A percentile compares a stretch with the other conserved stretches of the same genome.
Evolutionary conservation across 2,888 invertebrate species (phyloP).

Genomic region (Nephrocerus scutellatus): DNA sequence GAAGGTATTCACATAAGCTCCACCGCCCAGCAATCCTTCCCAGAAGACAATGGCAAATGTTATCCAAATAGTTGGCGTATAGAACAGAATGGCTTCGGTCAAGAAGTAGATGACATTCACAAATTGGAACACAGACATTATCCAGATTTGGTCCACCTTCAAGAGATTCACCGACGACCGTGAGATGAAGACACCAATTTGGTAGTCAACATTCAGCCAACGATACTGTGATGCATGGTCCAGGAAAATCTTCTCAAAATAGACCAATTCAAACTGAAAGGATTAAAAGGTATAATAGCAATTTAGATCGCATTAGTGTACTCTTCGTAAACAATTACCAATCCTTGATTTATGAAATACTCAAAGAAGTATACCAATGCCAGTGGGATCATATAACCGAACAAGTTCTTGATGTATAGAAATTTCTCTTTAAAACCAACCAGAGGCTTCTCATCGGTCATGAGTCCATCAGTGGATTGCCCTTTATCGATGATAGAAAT

Average conservation of each 20-base stretch:
- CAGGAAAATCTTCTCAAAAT: slow-evolving; percentile 56
- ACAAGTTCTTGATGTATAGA: slow-evolving; percentile 49
- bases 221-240: slow-evolving; percentile 58
- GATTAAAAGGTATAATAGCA: too few species aligned
- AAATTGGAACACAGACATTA: slow-evolving; percentile 60
- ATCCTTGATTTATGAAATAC: slow-evolving; percentile 76
- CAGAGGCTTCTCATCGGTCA: slow-evolving; percentile 12
- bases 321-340: too few species aligned
- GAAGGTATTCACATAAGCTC: slow-evolving; percentile 70
- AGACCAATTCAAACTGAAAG: slow-evolving; percentile 62
- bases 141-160: slow-evolving; percentile 67
- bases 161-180: slow-evolving; percentile 54
- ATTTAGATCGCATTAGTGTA: too few species aligned
- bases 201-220: slow-evolving; percentile 48
- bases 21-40: slow-evolving; percentile 66
- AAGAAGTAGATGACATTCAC: slow-evolving; percentile 55
- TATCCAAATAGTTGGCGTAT: slow-evolving; percentile 57
- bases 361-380: slow-evolving; percentile 68
- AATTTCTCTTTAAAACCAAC: slow-evolving; percentile 49
- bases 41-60: slow-evolving; percentile 56
- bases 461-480: not conserved
- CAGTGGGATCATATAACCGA: slow-evolving; percentile 67
- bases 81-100: slow-evolving; percentile 54
- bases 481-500: not conserved
- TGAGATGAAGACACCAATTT: slow-evolving; percentile 22